These are phyloP conservation scores for Botia almorhae DNA, from an alignment of 2,797 vertebrate genomes.

Conservation along the genomic window DNA sequence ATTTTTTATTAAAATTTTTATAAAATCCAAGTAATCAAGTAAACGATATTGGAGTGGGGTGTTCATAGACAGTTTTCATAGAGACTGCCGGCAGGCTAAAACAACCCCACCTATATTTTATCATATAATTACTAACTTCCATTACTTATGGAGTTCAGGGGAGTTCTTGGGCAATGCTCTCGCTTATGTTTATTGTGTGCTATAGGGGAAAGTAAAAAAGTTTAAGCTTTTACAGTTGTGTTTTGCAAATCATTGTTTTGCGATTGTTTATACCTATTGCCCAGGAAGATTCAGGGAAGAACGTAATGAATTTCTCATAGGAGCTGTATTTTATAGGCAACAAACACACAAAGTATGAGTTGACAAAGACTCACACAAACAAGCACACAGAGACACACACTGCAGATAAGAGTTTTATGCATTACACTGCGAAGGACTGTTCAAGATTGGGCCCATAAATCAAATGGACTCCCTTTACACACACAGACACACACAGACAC, in stretches of 20 bases:
- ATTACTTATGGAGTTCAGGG: too few relatives aligned
- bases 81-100: neutral
- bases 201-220: neutral
- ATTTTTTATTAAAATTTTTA: neutral
- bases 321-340: constrained; percentile 59
- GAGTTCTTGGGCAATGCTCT: neutral
- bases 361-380: constrained; percentile 21
- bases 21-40: neutral
- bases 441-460: constrained; percentile 73
- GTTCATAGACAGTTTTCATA: neutral
- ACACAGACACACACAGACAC: constrained; percentile 51
- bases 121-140: neutral
- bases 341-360: constrained; percentile 60
- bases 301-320: constrained; percentile 34
- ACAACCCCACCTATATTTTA: neutral
- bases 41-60: neutral
- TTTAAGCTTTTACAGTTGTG: constrained; percentile 12
- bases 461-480: constrained; percentile 61
- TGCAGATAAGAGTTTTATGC: constrained; percentile 77
- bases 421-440: constrained; percentile 71
- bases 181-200: neutral
- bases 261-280: constrained; percentile 25
- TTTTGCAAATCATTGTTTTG: constrained; percentile 11
- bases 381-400: constrained; percentile 47
- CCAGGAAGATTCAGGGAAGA: constrained; percentile 24